Evolutionary conservation across 2,113 vertebrate species (phyloP), one percentile per base, ranked within the genome.

Genomic region (Psilopogon haemacephalus): DNA sequence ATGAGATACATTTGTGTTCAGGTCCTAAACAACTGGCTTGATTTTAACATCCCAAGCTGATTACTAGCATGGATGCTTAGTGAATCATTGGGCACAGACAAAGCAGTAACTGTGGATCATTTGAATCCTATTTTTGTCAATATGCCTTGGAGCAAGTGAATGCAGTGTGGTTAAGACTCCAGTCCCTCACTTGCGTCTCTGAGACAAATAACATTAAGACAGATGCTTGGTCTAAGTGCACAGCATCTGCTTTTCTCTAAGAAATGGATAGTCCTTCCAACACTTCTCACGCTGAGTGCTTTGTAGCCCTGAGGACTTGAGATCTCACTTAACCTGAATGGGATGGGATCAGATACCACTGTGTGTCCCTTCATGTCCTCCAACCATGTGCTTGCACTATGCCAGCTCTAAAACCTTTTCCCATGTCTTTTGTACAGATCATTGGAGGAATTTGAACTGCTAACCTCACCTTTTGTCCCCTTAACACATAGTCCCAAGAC

Each of bases 391-490:
- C 68, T 92, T 81, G 76, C 86, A 91, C 65, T 8, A 4, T 60
- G 27, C n/a, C 46, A 80, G 14, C 72, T 62, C 75, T 60, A 46
- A 75, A 89, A 55, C 30, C 30, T 96, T 93, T 96, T 65, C 71
- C 83, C 77, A 77, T 10, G 16, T 35, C 62, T 83, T 87, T 92
- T 89, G 78, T 92, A 84, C 58, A 28, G 84, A 85, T 84, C 54
- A 16, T 46, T 88, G 89, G 44, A 60, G 81, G 72, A 95, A 90
- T 80, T 72, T 96, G 87, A 97, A 96, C 94, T 91, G 52, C 65
- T 77, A 94, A 63, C 94, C 93, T 96, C 94, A 97, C 95, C 94
- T 96, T 96, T 96, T 94, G 76, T 97, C 92, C 92, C 90, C 93
- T 96, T 96, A 95, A 90, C 54, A 74, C 70, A 28, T 86, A 94